Evolutionary conservation across 2,888 invertebrate genomes (phyloP), one percentile per base, ranked within the genome.

Genomic region (Bombylius major): DNA sequence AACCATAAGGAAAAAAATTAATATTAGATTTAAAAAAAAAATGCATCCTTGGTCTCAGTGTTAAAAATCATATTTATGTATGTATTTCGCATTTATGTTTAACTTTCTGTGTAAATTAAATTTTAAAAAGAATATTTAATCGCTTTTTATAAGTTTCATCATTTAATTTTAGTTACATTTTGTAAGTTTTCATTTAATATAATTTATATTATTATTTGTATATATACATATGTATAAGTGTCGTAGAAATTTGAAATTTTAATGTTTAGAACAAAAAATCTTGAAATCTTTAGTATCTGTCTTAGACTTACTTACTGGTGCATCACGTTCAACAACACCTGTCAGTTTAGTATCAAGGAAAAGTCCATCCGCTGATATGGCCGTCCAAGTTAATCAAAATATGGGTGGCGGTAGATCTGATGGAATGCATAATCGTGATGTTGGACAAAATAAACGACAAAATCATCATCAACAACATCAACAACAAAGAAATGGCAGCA

Each of bases 361-460:
- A 74, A 91, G 91, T 64, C 89, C 91, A 53, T 89, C 90, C 4
- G 82, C 84, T 63, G 93, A 94, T 71, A 88, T 91, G 75, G 85
- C 87, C 60, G 84, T 86, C 50, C 91, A 91, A 76, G 86, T 78
- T 45, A 66, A 66, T 62, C 67, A 69, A 62, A 69, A 67, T 55
- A 67, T 65, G 62, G 23, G 33, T 39, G 55, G 47, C 12, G 47
- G 51, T 55, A 63, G 63, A 53, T 58, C 55, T 56, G 61, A 63
- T 50, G 34, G 46, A 32, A 50, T 36, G 5, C 36, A 47, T 47
- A 50, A 55, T 67, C 71, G 62, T 42, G 42, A 51, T 55, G 13
- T 36, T 39, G 51, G 39, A 11, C 50, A 36, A 8, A 45, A 51
- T 47, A 50, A 55, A 31, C 50, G 64, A 46, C 64, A 73, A 60